A percentile compares a stretch with the other conserved stretches of the same genome.
These are phyloP conservation scores for Myotis davidii DNA, from an alignment of 2,113 vertebrate genomes.

Conservation along the genomic window DNA sequence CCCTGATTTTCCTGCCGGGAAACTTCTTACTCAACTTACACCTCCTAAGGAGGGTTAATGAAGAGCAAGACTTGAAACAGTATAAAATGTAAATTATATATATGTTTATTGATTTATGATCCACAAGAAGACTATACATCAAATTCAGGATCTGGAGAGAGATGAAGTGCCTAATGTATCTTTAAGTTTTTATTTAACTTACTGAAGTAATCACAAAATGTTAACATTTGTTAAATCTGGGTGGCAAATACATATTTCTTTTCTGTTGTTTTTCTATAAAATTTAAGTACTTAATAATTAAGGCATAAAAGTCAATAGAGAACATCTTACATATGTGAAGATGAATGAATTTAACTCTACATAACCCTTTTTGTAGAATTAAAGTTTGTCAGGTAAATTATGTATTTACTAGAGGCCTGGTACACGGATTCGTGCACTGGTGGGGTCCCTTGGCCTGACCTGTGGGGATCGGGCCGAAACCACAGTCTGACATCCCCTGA, in stretches of 20 bases:
- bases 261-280: not conserved
- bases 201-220: not conserved
- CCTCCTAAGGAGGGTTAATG: not conserved
- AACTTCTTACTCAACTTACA: not conserved
- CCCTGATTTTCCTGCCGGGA: not conserved
- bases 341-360: not conserved
- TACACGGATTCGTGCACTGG: too few relatives aligned
- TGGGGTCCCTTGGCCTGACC: too few relatives aligned
- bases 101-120: not conserved
- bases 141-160: not conserved
- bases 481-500: too few relatives aligned
- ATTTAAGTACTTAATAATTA: not conserved
- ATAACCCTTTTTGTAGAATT: conserved; percentile 2
- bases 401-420: not conserved
- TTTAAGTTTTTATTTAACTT: not conserved
- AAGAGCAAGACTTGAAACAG: not conserved
- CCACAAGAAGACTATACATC: not conserved
- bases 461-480: too few relatives aligned
- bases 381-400: not conserved
- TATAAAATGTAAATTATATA: not conserved
- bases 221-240: not conserved
- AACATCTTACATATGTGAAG: conserved; percentile 26
- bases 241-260: not conserved
- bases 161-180: not conserved
- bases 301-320: not conserved